A percentile compares a stretch with the other conserved stretches of the same genome.
Evolutionary conservation across 2,113 vertebrate genomes (phyloP).

Genomic region (Myrmecophaga tridactyla): DNA sequence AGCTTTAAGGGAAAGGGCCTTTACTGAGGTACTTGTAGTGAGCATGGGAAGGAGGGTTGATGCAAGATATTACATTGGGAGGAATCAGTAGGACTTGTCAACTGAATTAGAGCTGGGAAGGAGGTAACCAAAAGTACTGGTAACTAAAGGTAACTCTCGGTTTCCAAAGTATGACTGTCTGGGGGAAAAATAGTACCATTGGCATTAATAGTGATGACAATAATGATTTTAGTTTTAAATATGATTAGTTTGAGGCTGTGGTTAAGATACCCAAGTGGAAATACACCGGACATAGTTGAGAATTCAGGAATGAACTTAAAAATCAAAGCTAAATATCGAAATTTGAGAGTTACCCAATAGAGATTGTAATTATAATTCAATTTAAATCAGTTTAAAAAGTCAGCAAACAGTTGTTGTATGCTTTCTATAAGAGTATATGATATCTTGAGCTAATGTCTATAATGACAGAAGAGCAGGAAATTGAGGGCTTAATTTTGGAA

Average conservation of each 20-base stretch:
- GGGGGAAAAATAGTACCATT: background rate
- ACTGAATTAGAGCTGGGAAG: background rate
- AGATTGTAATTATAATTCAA: background rate
- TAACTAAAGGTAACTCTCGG: background rate
- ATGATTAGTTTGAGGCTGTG: background rate
- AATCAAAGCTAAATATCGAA: background rate
- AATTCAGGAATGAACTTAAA: slow-evolving; percentile 1
- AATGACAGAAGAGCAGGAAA: background rate
- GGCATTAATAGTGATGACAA: background rate
- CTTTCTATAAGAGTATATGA: background rate
- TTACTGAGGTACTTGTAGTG: background rate
- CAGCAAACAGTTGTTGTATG: background rate
- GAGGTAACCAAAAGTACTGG: no score
- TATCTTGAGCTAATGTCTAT: background rate
- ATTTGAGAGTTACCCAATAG: background rate
- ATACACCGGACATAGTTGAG: background rate
- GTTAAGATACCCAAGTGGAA: background rate
- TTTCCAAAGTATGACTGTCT: background rate
- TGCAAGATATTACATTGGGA: background rate
- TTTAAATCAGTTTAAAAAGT: background rate
- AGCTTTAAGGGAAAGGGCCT: background rate
- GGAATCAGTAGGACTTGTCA: background rate
- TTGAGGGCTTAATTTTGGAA: slow-evolving; percentile 3
- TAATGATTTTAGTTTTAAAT: slow-evolving; percentile 3
- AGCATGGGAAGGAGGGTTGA: background rate